Percentiles rank a stretch among this genome's conserved stretches.
These are phyloP conservation scores for Corvus hawaiiensis DNA, from an alignment of 2,113 vertebrate genomes.

Conservation along the genomic window DNA sequence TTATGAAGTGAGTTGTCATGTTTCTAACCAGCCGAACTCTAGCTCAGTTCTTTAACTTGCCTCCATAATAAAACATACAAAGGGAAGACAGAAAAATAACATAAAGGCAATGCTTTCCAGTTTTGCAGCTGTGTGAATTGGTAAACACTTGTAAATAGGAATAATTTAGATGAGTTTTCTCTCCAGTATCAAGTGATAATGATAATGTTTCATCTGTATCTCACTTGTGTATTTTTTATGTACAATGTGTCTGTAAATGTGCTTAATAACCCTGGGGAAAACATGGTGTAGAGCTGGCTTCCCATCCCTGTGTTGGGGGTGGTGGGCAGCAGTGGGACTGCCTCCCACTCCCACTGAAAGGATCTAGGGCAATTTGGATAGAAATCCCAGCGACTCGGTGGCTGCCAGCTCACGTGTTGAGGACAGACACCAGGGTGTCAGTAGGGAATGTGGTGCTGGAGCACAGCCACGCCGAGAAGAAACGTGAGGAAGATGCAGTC, in stretches of 20 bases:
- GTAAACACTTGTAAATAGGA: background rate
- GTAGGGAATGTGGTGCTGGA: background rate
- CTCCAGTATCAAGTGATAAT: background rate
- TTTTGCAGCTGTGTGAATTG: background rate
- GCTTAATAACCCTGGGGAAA: background rate
- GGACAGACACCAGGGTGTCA: background rate
- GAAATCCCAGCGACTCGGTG: accelerated
- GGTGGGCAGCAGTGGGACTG: background rate
- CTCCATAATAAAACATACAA: background rate
- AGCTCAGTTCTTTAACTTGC: background rate
- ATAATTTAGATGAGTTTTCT: background rate
- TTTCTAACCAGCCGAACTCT: background rate
- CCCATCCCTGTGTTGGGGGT: background rate
- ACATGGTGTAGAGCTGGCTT: background rate
- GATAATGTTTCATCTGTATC: background rate
- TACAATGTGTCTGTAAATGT: background rate
- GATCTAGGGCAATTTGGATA: background rate
- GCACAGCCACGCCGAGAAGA: accelerated
- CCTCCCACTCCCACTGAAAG: background rate
- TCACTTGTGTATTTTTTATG: background rate
- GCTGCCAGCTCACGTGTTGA: background rate
- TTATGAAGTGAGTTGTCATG: background rate
- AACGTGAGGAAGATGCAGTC: background rate
- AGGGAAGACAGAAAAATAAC: background rate
- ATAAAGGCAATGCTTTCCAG: background rate